Base-by-base conservation (phyloP, 92 coral and sea anemone species). In the Palythoa heliodiscus region DNA sequence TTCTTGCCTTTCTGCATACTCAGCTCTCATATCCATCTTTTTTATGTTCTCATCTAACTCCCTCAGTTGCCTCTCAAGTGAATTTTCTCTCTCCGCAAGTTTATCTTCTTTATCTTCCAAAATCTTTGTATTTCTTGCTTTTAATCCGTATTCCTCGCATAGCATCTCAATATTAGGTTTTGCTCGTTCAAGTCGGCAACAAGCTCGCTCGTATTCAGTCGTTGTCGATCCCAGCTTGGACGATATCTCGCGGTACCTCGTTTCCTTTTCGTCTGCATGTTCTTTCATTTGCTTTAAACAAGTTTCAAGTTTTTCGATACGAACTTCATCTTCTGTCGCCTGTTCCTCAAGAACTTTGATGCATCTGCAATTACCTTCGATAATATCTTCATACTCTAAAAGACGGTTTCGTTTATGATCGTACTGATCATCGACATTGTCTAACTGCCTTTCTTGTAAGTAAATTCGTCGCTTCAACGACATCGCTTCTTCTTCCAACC, bases 91-190 rank as follows among this genome's bases (percentile, higher is more conserved):
- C 69, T 92, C 92, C 15, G 93, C 83, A 8, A 89, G 88, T 75
- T 88, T 94, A 72, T 92, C 95, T 50, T 90, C 98, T n/a, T 87
- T 77, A 60, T 90, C 88, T 72, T 60, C 93, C 87, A 94, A 83
- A 63, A 86, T 83, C 48, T 87, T 93, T 58, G 91, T 73, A 71
- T 89, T 89, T 60, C 98, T 83, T n/a, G 93, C 95, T 20, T 88
- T 91, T 10, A 77, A 83, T 24, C 84, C 93, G 22, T 87, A 85
- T 50, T 88, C 87, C 23, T 76, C 86, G 35, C 82, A 82, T 20
- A 94, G 91, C 11, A 61, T 84, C 70, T 86, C 75, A 11, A 87
- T 87, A 57, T 75, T 84, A 15, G 57, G 68, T 22, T 82, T 79
- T 52, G 95, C 94, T 6, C 20, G 70, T 15, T 72, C 67, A 19